Evolutionary conservation across 1,140 invertebrate genomes (phyloP).

Genomic region (Eriocheir sinensis): DNA sequence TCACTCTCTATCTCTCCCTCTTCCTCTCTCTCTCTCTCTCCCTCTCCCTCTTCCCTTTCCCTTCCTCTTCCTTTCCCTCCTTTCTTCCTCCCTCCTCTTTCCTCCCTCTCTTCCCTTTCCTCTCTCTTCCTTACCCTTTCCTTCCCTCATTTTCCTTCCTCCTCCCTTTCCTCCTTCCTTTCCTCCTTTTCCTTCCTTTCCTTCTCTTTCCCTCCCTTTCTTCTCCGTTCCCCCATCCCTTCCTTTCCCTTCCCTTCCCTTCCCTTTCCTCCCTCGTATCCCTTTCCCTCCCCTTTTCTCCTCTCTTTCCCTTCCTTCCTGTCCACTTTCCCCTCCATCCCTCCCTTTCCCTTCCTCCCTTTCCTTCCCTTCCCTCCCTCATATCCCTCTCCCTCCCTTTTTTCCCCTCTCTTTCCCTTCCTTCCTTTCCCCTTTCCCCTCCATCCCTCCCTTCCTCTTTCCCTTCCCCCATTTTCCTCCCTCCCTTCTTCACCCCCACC

Average conservation of each 20-base stretch:
- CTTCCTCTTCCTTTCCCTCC: too few species aligned
- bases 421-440: not conserved
- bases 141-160: too few species aligned
- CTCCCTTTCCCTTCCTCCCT: not conserved
- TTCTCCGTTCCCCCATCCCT: not conserved
- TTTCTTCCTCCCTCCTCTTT: too few species aligned
- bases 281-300: not conserved
- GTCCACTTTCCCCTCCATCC: not conserved
- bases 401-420: not conserved
- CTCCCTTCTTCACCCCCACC: too few species aligned
- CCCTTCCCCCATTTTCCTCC: not conserved
- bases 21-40: too few species aligned
- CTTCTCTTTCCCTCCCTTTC: not conserved
- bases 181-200: too few species aligned
- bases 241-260: not conserved
- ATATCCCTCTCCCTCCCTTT: not conserved
- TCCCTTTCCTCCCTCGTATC: not conserved
- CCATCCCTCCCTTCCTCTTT: conserved; percentile 13
- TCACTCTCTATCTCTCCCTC: too few species aligned
- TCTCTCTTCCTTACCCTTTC: too few species aligned
- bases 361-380: not conserved
- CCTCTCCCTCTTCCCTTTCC: too few species aligned
- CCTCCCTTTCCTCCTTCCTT: too few species aligned
- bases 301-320: not conserved
- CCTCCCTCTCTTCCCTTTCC: too few species aligned